Base-by-base conservation (phyloP, 2,113 vertebrate genomes). In the Talpa occidentalis region DNA sequence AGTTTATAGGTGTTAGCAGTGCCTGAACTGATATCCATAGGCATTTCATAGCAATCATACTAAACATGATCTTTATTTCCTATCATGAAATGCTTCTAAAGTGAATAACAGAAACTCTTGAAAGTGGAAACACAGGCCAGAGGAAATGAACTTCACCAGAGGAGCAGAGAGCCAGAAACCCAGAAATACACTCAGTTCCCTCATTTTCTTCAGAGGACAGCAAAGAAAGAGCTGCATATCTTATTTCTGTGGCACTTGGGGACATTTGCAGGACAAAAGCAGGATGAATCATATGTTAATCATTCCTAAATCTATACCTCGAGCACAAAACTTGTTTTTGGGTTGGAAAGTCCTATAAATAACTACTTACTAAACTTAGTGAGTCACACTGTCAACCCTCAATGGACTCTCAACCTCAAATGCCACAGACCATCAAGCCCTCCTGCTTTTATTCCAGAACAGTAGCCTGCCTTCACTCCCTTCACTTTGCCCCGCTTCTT, bases 1-100 rank as follows among this genome's bases (percentile, higher is more conserved):
- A 28, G 2, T 2, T 74, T 4, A 19, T 49, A 37, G 1, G 7
- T 1, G 1, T 59, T 19, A 28, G 10, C 6, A 1, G 15, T 22
- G 6, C 81, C 49, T 64, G 19, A 49, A n/a, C 14, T 56, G 54
- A 15, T 14, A 49, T 22, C 15, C 49, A 52, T 52, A 15, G 16
- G 49, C 5, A 52, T 52, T 52, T 44, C 47, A 17, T 15, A 59
- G 54, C 9, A 19, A 4, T 54, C 64, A 54, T 10, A 32, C 17
- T 35, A 19, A 26, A 19, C 2, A 24, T 66, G 66, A 81, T 30
- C 83, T 60, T 28, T 7, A 11, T 54, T 79, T 70, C 28, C 88
- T 77, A 15, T 42, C 32, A 30, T 62, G 47, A 74, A 10, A 56
- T 40, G 69, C 4, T 72, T 72, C 69, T 22, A 42, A 72, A 42